Evolutionary conservation across 2,797 vertebrate species (phyloP), one percentile per base, ranked within the genome.

Genomic region (Sebastolobus altivelis): DNA sequence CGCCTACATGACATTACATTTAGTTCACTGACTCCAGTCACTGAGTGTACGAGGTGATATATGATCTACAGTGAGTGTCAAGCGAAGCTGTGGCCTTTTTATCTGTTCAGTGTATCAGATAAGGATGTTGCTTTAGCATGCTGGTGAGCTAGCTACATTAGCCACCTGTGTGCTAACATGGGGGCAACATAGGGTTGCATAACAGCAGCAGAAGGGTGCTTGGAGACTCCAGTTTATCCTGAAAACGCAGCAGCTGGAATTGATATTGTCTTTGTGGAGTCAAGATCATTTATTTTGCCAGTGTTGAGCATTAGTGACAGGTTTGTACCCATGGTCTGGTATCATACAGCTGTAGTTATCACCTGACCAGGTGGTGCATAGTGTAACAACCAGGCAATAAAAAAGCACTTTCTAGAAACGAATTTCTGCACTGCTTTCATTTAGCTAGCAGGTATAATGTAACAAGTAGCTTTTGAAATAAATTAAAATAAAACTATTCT

Each of bases 1-100:
- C 7, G 6, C 9, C 38, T 65, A 63, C 52, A 59, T 85, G 78
- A 18, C 0, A 31, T 46, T 18, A 6, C 2, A 8, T 22, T 27
- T 6, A 35, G 1, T 37, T 46, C 2, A 54, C 1, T 2, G 0
- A 16, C 20, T 4, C 4, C 9, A 40, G 16, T 63, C 35, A 46
- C 29, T 29, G 3, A 16, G 6, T 58, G 3, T 2, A 16, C 2
- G 35, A 1, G 8, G 1, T 4, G 3, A 4, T 1, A 25, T 0
- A 6, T 3, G 0, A 18, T 12, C 0, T 4, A 0, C 13, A 61
- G 11, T 65, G 18, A 65, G 1, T 27, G 1, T 2, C 2, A 43
- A 20, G 0, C 2, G 18, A 0, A 0, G 0, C 1, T 8, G 12
- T 13, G 4, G 2, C 0, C 10, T 4, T 63, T 40, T 10, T 13